Conservation (phyloP, 2,797 vertebrate genomes). For the Oreochromis grahami region DNA sequence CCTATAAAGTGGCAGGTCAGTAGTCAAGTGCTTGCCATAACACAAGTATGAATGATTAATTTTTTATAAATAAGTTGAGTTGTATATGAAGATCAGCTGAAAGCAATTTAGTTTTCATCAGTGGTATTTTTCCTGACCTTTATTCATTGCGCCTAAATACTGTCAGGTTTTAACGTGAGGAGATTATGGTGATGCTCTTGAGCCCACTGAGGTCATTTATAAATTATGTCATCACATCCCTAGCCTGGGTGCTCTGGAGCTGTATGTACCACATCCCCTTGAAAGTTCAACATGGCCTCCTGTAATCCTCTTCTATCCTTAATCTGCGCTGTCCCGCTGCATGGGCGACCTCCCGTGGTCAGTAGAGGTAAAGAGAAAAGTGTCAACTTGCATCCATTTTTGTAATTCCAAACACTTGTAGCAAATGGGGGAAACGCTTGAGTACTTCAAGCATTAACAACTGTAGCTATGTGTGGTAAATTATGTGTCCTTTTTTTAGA, state of each 20-base stretch:
- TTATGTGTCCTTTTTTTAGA: neutral
- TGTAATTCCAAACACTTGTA: neutral
- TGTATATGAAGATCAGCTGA: neutral
- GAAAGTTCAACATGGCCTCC: slow-evolving; percentile 73
- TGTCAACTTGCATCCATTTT: neutral
- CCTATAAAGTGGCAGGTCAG: neutral
- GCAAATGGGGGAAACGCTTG: neutral
- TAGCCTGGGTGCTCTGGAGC: slow-evolving; percentile 40
- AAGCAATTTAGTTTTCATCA: neutral
- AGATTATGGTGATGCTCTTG: slow-evolving; percentile 50
- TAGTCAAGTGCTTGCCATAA: neutral
- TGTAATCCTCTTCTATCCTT: slow-evolving; percentile 49
- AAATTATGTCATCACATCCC: slow-evolving; percentile 60
- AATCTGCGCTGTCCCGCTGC: slow-evolving; percentile 21
- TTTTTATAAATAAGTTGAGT: neutral
- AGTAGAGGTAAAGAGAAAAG: neutral
- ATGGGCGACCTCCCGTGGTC: slow-evolving; percentile 56
- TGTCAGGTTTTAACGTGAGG: slow-evolving; percentile 20
- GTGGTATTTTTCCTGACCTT: neutral
- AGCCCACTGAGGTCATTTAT: slow-evolving; percentile 51
- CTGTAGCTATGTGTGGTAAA: neutral
- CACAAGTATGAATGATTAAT: neutral
- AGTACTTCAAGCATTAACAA: neutral
- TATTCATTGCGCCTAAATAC: neutral
- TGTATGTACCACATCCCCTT: slow-evolving; percentile 45